A percentile compares a stretch with the other conserved stretches of the same genome.
phyloP scores from a whole-genome alignment of 2,113 vertebrate genomes.

The Pterophyllum scalare region DNA sequence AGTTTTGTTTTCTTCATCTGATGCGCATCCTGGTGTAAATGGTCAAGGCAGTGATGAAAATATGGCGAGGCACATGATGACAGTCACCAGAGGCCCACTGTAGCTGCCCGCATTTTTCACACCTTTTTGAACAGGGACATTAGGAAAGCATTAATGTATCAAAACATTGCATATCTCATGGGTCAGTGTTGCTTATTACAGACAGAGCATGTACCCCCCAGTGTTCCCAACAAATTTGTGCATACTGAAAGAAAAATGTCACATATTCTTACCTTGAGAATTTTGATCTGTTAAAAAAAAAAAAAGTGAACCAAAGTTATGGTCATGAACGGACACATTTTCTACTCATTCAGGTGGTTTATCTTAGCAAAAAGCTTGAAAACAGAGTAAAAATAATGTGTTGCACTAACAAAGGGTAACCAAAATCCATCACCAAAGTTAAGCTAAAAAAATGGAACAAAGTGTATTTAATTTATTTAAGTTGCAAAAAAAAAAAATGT shows the following conservation, averaged over 20 bases:
- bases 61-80: slow-evolving; percentile 51
- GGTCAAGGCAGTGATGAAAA: slow-evolving; percentile 49
- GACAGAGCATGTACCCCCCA: neutral
- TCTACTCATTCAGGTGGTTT: too few relatives aligned
- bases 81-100: slow-evolving; percentile 48
- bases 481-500: too few relatives aligned
- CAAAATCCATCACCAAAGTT: neutral
- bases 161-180: neutral
- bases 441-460: neutral
- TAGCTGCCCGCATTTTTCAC: neutral
- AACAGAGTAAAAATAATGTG: neutral
- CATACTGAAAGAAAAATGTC: neutral
- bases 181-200: neutral
- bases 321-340: neutral
- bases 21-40: slow-evolving; percentile 34
- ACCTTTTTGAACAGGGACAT: slow-evolving; percentile 32
- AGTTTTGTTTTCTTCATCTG: slow-evolving; percentile 5
- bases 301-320: neutral
- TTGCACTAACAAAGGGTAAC: neutral
- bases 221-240: neutral
- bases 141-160: neutral
- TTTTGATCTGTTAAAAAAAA: neutral
- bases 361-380: too few relatives aligned
- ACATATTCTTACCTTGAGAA: slow-evolving; percentile 22
- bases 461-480: neutral